Base-by-base conservation (phyloP, 2,797 vertebrate genomes). In the Microctenopoma steveboyesi region DNA sequence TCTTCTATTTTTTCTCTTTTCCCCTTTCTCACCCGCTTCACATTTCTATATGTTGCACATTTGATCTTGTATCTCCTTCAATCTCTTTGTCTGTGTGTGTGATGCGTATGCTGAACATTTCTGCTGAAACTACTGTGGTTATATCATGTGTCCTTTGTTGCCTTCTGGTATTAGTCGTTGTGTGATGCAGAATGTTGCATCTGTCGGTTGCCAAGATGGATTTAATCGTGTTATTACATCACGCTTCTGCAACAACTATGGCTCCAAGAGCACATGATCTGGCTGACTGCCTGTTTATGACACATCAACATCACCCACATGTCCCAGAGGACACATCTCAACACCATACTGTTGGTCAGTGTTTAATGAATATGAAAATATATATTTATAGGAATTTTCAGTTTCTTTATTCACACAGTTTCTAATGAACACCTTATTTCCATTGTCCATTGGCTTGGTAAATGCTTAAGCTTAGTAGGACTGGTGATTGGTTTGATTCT, bases 251-350 rank as follows among this genome's bases (percentile, higher is more conserved):
- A 69, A 47, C 56, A 64, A 35, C 57, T 60, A n/a, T 37, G 28
- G 64, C 15, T 27, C 42, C n/a, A 16, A 42, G 11, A 39, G 46
- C 18, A 40, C 33, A 55, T 39, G 28, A 10, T 46, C 45, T 45
- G 69, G 39, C 59, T 60, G 51, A 68, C 51, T 60, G 51, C 68
- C 37, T 74, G 28, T 81, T 81, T 78, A 81, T 64, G 61, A 33
- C 39, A 30, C 13, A 46, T 40, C 4, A 27, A 22, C 15, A 42
- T 64, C 15, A 51, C 45, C 14, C 53, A 51, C 60, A 72, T 64
- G 49, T 76, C n/a, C 61, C 27, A 55, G 47, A 64, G 63, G 40
- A 49, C 56, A 64, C 58, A 18, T 67, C 74, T 77, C 42, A 50
- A 7, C 49, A n/a, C 28, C 40, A 54, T 39, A 61, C 47, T 9